These are phyloP conservation scores for Zaprionus obscuricornis DNA, from an alignment of 2,888 invertebrate genomes.

Conservation along the genomic window DNA sequence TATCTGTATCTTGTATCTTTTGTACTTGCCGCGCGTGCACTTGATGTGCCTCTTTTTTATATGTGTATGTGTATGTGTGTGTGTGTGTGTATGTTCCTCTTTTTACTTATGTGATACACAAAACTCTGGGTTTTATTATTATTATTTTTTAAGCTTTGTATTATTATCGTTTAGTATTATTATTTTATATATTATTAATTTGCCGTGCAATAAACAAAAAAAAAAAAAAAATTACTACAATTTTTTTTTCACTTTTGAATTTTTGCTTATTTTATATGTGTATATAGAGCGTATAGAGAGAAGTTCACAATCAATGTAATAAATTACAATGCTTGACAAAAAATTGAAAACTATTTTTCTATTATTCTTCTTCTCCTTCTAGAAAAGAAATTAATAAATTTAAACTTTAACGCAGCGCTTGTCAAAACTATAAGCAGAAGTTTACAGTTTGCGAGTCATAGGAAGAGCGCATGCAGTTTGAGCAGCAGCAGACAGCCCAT, in stretches of 20 bases:
- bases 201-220: conserved; percentile 28
- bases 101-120: conserved; percentile 42
- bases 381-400: no score
- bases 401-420: no score
- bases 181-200: conserved; percentile 13
- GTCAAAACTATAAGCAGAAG: no score
- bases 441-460: not conserved
- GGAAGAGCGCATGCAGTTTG: not conserved
- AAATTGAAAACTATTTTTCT: not conserved
- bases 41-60: conserved; percentile 23
- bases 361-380: not conserved
- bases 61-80: conserved; percentile 8
- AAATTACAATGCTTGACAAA: conserved; percentile 56
- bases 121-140: conserved; percentile 7
- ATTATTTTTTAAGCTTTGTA: conserved; percentile 23
- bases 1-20: conserved; percentile 44
- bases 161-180: conserved; percentile 40
- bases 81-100: conserved; percentile 46
- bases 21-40: conserved; percentile 48
- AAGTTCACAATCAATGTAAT: conserved; percentile 62
- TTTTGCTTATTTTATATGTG: conserved; percentile 10
- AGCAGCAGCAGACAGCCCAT: not conserved
- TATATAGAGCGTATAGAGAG: conserved; percentile 56
- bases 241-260: conserved; percentile 1
- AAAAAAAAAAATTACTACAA: no score